These are phyloP conservation scores for Sprattus sprattus DNA, from an alignment of 2,113 vertebrate genomes.

Conservation along the genomic window DNA sequence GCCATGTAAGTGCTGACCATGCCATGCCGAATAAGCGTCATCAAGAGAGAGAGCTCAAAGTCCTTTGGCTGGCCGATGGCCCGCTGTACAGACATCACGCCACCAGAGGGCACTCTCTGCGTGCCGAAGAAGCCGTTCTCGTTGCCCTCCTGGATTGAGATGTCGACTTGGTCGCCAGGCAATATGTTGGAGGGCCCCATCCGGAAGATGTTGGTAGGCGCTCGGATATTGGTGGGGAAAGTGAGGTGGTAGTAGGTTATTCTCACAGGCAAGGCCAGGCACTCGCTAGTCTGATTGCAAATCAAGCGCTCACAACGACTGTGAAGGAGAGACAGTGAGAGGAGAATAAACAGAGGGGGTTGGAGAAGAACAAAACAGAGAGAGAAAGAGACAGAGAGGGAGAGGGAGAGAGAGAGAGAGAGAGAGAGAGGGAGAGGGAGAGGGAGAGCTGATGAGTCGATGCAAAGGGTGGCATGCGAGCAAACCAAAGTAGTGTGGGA, in stretches of 20 bases:
- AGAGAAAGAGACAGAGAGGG: slow-evolving; percentile 38
- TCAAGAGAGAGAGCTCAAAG: slow-evolving; percentile 86
- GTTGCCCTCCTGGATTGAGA: slow-evolving; percentile 87
- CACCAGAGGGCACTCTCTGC: slow-evolving; percentile 76
- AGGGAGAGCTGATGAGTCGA: slow-evolving; percentile 57
- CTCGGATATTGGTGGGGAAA: slow-evolving; percentile 94
- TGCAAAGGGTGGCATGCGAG: slow-evolving; percentile 71
- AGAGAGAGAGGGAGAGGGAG: slow-evolving; percentile 24
- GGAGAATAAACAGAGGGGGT: slow-evolving; percentile 42
- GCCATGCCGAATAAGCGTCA: slow-evolving; percentile 82
- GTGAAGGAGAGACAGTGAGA: slow-evolving; percentile 74
- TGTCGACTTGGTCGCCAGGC: slow-evolving; percentile 85
- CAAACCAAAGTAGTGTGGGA: slow-evolving; percentile 42
- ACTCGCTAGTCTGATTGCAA: slow-evolving; percentile 93
- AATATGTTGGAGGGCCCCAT: slow-evolving; percentile 88
- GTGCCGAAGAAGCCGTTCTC: slow-evolving; percentile 85
- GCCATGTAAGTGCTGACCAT: slow-evolving; percentile 83
- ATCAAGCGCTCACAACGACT: slow-evolving; percentile 99
- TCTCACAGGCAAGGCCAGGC: slow-evolving; percentile 92
- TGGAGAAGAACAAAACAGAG: slow-evolving; percentile 61
- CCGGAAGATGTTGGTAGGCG: slow-evolving; percentile 92
- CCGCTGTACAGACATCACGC: slow-evolving; percentile 83
- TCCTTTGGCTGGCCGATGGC: slow-evolving; percentile 81
- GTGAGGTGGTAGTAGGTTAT: slow-evolving; percentile 98
- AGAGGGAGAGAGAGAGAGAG: slow-evolving; percentile 43